A percentile compares a stretch with the other conserved stretches of the same genome.
Conservation (phyloP, 1,140 invertebrate species). For the Drosophila rhopaloa region DNA sequence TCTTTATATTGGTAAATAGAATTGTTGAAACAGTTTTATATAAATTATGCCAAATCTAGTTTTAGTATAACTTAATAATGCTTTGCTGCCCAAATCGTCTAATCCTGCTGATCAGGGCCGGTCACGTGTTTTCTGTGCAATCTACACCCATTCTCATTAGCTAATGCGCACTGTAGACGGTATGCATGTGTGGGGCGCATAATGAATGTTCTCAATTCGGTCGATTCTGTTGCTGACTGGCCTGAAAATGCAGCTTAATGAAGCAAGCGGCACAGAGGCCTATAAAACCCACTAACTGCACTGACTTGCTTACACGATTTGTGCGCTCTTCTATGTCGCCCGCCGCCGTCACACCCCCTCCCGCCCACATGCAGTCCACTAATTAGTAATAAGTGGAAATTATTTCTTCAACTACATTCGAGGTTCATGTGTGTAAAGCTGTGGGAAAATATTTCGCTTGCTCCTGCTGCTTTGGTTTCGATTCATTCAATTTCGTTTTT, state of each 20-base stretch:
- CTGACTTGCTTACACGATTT: conserved; percentile 73
- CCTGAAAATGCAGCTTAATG: conserved; percentile 76
- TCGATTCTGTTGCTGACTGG: conserved; percentile 69
- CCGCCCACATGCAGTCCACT: conserved; percentile 53
- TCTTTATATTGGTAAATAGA: too few relatives aligned
- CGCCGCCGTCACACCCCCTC: neutral
- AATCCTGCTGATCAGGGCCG: neutral
- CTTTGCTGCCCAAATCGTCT: too few relatives aligned
- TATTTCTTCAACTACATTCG: conserved; percentile 72
- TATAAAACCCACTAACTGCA: conserved; percentile 79
- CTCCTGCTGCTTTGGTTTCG: conserved; percentile 30
- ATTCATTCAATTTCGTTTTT: conserved; percentile 47
- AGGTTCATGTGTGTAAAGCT: conserved; percentile 36
- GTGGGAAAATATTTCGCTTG: conserved; percentile 56
- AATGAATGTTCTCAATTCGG: conserved; percentile 68
- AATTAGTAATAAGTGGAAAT: conserved; percentile 82
- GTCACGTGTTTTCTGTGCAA: neutral
- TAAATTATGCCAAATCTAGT: too few relatives aligned
- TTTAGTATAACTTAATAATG: too few relatives aligned
- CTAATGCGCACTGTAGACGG: conserved; percentile 31
- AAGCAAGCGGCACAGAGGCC: conserved; percentile 66
- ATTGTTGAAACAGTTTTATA: too few relatives aligned
- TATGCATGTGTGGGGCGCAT: conserved; percentile 41
- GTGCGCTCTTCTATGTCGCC: conserved; percentile 18
- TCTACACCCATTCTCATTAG: conserved; percentile 16